Percentiles rank a stretch among this genome's conserved stretches.
phyloP scores from a whole-genome alignment of 2,888 invertebrate species.

The Labia minor region DNA sequence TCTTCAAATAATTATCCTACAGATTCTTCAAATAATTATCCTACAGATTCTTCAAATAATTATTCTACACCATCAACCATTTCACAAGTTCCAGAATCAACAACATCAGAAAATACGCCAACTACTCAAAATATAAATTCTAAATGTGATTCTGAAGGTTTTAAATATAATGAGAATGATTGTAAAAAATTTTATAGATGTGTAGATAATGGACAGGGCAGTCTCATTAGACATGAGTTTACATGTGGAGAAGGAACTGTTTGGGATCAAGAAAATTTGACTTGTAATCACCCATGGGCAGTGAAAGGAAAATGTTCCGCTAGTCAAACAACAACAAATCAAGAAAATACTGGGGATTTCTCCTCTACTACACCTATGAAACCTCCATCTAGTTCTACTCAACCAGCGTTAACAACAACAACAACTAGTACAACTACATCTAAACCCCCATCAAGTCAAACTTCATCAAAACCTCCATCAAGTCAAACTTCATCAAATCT shows the following conservation, averaged over 20 bases:
- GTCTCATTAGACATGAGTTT: constrained; percentile 56
- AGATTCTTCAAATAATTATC: neutral
- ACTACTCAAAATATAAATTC: neutral
- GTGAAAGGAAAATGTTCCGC: neutral
- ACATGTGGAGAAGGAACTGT: constrained; percentile 63
- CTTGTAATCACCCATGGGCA: constrained; percentile 42
- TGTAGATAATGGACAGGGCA: constrained; percentile 47
- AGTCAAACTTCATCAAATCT: neutral
- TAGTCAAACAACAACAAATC: neutral
- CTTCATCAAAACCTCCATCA: constrained; percentile 14
- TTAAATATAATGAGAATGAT: constrained; percentile 26
- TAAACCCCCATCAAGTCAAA: neutral
- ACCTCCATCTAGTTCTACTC: too few relatives aligned
- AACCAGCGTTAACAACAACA: neutral
- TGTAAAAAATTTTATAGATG: constrained; percentile 60
- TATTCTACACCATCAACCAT: neutral
- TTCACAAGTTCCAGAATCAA: neutral
- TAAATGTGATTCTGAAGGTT: neutral
- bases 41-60: neutral
- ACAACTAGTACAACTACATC: neutral
- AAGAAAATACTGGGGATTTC: neutral
- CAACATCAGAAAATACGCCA: neutral
- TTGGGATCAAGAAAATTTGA: constrained; percentile 57
- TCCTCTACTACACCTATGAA: neutral
- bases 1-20: neutral